Conservation (phyloP, 2,797 vertebrate species). For the Labeo calbasu region DNA sequence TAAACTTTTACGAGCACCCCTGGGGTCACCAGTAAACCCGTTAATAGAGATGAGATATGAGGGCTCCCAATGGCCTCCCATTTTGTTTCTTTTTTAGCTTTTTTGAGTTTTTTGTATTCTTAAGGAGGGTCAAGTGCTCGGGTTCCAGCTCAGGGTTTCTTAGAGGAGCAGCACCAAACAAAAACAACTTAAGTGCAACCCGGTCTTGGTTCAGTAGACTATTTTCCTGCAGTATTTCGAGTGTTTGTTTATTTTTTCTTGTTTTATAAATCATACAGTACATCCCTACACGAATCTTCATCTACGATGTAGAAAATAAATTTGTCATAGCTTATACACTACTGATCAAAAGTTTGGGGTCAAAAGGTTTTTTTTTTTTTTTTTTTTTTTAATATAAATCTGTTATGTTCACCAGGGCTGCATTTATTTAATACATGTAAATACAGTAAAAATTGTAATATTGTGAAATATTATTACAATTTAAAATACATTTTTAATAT, state of each 20-base stretch:
- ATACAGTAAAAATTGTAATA: neutral
- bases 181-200: neutral
- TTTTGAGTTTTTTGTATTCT: conserved; percentile 73
- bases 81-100: conserved; percentile 71
- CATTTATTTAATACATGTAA: neutral
- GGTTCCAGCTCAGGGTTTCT: conserved; percentile 58
- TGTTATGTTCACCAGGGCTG: neutral
- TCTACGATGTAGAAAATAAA: neutral
- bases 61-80: conserved; percentile 81
- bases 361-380: neutral
- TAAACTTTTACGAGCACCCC: conserved; percentile 87
- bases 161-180: conserved; percentile 11
- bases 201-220: neutral
- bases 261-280: neutral
- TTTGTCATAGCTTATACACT: neutral
- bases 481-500: neutral
- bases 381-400: no score
- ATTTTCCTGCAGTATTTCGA: neutral
- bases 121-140: conserved; percentile 77
- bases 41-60: conserved; percentile 89
- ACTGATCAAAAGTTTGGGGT: neutral
- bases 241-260: neutral
- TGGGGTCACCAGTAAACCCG: conserved; percentile 86
- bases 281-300: neutral
- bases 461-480: neutral